These are phyloP conservation scores for Scomber scombrus DNA, from an alignment of 2,113 vertebrate genomes.

Conservation along the genomic window DNA sequence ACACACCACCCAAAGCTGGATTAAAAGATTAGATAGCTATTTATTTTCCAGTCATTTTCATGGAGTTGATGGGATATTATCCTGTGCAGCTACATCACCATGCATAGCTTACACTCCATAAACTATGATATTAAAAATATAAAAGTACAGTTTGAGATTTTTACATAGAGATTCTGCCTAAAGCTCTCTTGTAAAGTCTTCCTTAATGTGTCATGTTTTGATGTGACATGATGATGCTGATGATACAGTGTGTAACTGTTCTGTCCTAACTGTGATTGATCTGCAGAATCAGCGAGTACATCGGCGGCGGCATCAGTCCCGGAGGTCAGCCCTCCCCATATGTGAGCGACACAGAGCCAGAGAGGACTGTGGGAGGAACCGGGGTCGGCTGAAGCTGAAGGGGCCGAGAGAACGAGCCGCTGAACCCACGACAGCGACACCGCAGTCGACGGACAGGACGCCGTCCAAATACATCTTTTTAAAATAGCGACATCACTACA, in stretches of 20 bases:
- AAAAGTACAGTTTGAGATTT: too few relatives aligned
- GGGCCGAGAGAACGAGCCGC: constrained; percentile 5
- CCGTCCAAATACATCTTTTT: neutral
- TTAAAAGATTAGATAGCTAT: neutral
- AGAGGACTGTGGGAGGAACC: constrained; percentile 24
- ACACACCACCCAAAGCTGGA: neutral
- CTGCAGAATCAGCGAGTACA: constrained; percentile 22
- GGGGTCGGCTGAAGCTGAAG: neutral
- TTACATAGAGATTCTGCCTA: too few relatives aligned
- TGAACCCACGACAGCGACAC: neutral
- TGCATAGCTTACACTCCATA: too few relatives aligned
- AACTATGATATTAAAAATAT: too few relatives aligned
- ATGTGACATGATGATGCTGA: too few relatives aligned
- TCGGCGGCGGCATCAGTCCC: constrained; percentile 31
- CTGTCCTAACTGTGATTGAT: neutral
- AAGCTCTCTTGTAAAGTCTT: too few relatives aligned
- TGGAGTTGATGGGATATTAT: too few relatives aligned
- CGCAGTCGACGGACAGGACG: neutral
- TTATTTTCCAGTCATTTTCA: neutral
- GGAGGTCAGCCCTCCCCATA: constrained; percentile 22
- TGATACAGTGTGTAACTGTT: neutral
- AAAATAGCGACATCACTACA: neutral
- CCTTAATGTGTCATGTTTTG: too few relatives aligned
- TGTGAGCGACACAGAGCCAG: constrained; percentile 52
- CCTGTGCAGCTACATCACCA: too few relatives aligned